Percentiles rank a stretch among this genome's conserved stretches.
phyloP scores from a whole-genome alignment of 2,113 vertebrate genomes.

The Hoplias malabaricus region DNA sequence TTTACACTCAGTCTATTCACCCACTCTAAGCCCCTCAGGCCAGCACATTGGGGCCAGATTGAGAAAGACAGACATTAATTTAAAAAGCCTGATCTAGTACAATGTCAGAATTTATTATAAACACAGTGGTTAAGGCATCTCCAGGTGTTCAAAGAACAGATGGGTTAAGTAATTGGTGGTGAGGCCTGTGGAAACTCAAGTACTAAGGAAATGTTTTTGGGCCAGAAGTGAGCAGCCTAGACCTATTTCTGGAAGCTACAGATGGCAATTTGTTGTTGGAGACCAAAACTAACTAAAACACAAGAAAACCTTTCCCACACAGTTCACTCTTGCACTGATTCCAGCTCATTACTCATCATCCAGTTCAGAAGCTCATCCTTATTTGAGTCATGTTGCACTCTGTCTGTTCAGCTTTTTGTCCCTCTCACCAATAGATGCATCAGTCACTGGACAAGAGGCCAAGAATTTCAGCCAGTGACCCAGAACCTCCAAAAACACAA shows the following conservation, averaged over 20 bases:
- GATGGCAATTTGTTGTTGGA: slow-evolving; percentile 20
- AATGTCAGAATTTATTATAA: background rate
- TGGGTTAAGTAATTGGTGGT: background rate
- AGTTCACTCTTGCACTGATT: slow-evolving; percentile 1
- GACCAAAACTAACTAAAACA: slow-evolving; percentile 23
- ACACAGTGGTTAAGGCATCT: background rate
- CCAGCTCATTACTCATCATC: background rate
- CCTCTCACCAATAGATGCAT: background rate
- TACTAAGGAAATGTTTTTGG: background rate
- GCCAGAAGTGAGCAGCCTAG: background rate
- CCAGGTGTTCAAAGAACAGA: background rate
- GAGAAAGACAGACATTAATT: background rate
- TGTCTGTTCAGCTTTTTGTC: background rate
- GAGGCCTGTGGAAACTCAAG: background rate
- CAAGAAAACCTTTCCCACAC: slow-evolving; percentile 8
- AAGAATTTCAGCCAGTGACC: background rate
- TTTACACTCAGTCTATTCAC: background rate
- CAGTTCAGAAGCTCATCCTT: background rate
- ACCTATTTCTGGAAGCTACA: slow-evolving; percentile 1
- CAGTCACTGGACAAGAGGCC: slow-evolving; percentile 9
- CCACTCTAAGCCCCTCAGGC: background rate
- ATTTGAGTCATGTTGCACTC: background rate
- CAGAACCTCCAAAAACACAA: slow-evolving; percentile 14
- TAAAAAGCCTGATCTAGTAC: background rate
- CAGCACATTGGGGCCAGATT: background rate